Evolutionary conservation across 2,113 vertebrate species (phyloP), one percentile per base, ranked within the genome.

Genomic region (Gymnorhina tibicen): DNA sequence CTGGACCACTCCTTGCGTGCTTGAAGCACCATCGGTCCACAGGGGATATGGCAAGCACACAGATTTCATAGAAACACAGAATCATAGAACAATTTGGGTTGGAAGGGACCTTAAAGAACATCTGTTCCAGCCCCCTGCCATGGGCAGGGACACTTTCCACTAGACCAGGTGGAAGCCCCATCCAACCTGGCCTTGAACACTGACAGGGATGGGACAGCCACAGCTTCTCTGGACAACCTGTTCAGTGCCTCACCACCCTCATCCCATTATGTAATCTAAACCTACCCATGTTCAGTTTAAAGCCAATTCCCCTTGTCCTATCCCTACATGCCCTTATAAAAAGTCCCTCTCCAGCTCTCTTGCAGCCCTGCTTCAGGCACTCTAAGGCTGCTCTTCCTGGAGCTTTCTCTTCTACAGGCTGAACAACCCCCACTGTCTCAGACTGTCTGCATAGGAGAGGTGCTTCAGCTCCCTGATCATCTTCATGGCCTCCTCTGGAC

Each of bases 1-100:
- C 10, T 5, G 1, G 24, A 56, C 32, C 37, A 13, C 42, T 67
- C 24, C 56, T 56, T 10, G 13, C 6, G 42, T 58, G 24, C 58
- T 24, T 19, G 55, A 41, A 91, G 72, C 32, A 42, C 23, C 3
- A 3, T 50, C 20, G 21, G 24, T 37, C 27, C 33, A 7, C 22
- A 41, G 10, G 8, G 30, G 2, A 16, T 37, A 46, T 3, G 5
- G 20, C 4, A 3, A 39, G 33, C 30, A 64, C 21, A 47, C 5
- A 68, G 30, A 55, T 55, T 49, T 49, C 41, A 83, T 5, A 27
- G 30, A 83, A 76, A 47, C 17, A n/a, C 2, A 26, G 33, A 82
- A n/a, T 46, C 28, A 53, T 8, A n/a, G 30, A 47, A 68, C 0
- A 0, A 35, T 35, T 66, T 46, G 27, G 33, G 7, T 28, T 32